Percentiles rank a stretch among this genome's conserved stretches.
phyloP scores from a whole-genome alignment of 2,888 invertebrate species.

The Lacanobia wlatinum region DNA sequence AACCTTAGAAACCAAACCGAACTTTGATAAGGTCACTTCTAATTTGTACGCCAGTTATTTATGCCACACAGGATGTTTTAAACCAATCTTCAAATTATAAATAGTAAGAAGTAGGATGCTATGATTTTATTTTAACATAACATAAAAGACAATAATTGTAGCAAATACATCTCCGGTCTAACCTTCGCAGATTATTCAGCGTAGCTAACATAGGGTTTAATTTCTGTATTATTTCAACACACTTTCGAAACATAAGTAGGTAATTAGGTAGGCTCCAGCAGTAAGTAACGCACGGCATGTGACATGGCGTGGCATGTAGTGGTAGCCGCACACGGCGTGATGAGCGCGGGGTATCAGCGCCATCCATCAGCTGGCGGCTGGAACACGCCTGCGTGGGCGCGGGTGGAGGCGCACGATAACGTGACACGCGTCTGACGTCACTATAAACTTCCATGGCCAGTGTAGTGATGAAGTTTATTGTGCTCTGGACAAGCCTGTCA shows the following conservation, averaged over 20 bases:
- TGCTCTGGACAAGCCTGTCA: neutral
- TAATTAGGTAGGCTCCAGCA: neutral
- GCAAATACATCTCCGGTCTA: neutral
- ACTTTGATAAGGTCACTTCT: neutral
- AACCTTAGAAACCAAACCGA: neutral
- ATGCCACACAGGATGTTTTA: neutral
- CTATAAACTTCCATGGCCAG: constrained; percentile 14
- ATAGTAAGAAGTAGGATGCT: too few relatives aligned
- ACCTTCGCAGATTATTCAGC: neutral
- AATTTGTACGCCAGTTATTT: too few relatives aligned
- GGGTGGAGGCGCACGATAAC: constrained; percentile 30
- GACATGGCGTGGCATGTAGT: neutral
- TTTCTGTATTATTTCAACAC: neutral
- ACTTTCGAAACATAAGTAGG: neutral
- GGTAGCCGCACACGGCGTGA: neutral
- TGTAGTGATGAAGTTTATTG: constrained; percentile 11
- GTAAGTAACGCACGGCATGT: constrained; percentile 16
- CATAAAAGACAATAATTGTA: too few relatives aligned
- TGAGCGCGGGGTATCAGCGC: constrained; percentile 31
- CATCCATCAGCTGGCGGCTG: constrained; percentile 41
- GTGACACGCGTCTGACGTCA: constrained; percentile 26
- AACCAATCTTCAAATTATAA: too few relatives aligned
- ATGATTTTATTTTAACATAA: too few relatives aligned
- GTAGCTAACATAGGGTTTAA: too few relatives aligned
- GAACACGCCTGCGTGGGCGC: constrained; percentile 47